Base-by-base conservation (phyloP, 2,113 vertebrate species). In the Psephotus haematonotus region DNA sequence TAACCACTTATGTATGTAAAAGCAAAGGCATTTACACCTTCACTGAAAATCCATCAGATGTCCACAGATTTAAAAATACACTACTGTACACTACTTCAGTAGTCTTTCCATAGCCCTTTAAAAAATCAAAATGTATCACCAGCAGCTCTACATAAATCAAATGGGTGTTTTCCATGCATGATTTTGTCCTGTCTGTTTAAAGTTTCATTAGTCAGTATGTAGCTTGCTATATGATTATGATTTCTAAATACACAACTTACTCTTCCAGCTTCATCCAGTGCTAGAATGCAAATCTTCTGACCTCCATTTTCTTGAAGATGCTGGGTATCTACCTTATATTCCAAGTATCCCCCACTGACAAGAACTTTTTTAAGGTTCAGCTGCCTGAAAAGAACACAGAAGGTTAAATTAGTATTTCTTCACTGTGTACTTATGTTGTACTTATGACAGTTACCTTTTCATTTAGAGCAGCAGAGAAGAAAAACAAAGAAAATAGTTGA, bases 341-440 rank as follows among this genome's bases (percentile, higher is more conserved):
- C 99, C 96, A 99, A 98, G 95, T 93, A 97, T 39, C 99, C 99
- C 5, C 99, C 99, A 80, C 97, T 99, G 43, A 99, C 98, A 94
- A 99, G 98, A 94, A 99, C 98, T 93, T 99, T 99, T 97, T 98
- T 99, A 95, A 99, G 98, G 95, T 99, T 99, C 76, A 99, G 97
- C 68, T 99, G 99, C 94, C 99, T 99, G 81, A 59, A 88, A 88
- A 90, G 35, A 79, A 77, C n/a, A 97, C 27, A 96, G 76, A 84
- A 91, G 11, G 29, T 78, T 76, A 60, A 65, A 78, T 74, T 18
- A 87, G 53, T 63, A 77, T 62, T 93, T 75, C 23, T 43, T 25
- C n/a, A 35, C 1, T 22, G 11, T 9, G 9, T 23, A 94, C 4
- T 64, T 43, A 35, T 3, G 12, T 33, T 46, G 39, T 10, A 70